Evolutionary conservation across 2,888 invertebrate genomes (phyloP).

Genomic region (Rhingia rostrata): DNA sequence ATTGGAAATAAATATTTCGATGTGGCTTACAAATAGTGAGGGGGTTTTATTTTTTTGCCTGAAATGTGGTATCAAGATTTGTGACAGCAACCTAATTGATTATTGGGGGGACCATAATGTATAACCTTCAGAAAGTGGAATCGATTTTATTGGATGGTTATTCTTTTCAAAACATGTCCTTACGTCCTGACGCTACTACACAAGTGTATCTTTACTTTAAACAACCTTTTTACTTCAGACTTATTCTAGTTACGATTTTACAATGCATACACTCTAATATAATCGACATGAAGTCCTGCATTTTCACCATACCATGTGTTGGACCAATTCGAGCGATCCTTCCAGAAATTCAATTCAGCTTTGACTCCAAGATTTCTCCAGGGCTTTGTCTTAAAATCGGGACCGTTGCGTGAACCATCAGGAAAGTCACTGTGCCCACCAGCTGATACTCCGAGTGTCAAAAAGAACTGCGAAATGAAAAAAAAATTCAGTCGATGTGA

Average conservation of each 20-base stretch:
- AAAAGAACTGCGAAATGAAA: conserved; percentile 86
- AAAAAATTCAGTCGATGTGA: neutral
- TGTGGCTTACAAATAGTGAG: neutral
- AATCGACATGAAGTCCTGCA: conserved; percentile 79
- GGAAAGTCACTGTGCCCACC: conserved; percentile 90
- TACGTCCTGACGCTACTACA: too few species aligned
- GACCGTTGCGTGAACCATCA: conserved; percentile 82
- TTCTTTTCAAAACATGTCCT: too few species aligned
- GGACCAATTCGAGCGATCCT: conserved; percentile 86
- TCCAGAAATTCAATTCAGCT: conserved; percentile 88
- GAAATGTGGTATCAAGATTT: too few species aligned
- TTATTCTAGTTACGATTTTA: conserved; percentile 60
- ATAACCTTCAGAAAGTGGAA: too few species aligned
- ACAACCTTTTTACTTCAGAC: too few species aligned
- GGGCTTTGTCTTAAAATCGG: conserved; percentile 85
- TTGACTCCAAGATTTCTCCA: conserved; percentile 89
- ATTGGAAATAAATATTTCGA: neutral
- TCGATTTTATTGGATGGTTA: too few species aligned
- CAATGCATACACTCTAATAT: conserved; percentile 80
- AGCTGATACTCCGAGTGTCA: conserved; percentile 89
- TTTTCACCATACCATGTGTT: conserved; percentile 87
- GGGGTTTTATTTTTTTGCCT: neutral
- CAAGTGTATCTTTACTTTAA: too few species aligned
- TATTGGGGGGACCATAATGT: too few species aligned
- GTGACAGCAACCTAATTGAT: too few species aligned